Base-by-base conservation (phyloP, 1,140 invertebrate genomes). In the Drosophila cardini region DNA sequence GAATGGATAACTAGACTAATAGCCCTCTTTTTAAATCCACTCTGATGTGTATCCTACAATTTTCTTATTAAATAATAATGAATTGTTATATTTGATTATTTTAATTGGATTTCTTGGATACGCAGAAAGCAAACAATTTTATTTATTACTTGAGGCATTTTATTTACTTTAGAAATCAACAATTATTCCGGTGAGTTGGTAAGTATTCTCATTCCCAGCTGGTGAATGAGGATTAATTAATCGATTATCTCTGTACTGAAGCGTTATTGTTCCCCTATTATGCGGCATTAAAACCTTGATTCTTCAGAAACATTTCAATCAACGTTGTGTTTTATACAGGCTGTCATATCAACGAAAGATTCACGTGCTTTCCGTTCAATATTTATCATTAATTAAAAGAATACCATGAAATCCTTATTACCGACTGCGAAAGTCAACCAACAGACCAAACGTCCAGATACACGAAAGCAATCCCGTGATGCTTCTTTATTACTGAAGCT, bases 301-400 rank as follows among this genome's bases (percentile, higher is more conserved):
- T 53, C 56, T 36, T 16, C 9, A n/a, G 32, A 9, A 46, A 48
- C 56, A 78, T 69, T 30, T 58, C 34, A 52, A 63, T 75, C 72
- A 70, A 32, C 15, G 72, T 45, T 46, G 34, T 42, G 65, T 45
- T 65, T 72, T 74, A 61, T 50, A 56, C 50, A 36, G 48, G 46
- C 60, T 76, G 40, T 40, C 13, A 7, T 40, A 58, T 71, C 45
- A n/a, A 15, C 36, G 58, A 58, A 48, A 45, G 48, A 30, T 62
- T 42, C 43, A 9, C 32, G 52, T 50, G 40, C 55, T 30, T 56
- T 56, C 30, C 10, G 43, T 32, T 60, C 55, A 75, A 86, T 86
- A 83, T 86, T 84, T 87, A 89, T 89, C 69, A 87, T 87, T 80
- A 87, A 87, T 87, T 89, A 87, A 80, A 78, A 45, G 48, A 70